phyloP scores from a whole-genome alignment of 2,113 vertebrate genomes.

The Carassius gibelio region DNA sequence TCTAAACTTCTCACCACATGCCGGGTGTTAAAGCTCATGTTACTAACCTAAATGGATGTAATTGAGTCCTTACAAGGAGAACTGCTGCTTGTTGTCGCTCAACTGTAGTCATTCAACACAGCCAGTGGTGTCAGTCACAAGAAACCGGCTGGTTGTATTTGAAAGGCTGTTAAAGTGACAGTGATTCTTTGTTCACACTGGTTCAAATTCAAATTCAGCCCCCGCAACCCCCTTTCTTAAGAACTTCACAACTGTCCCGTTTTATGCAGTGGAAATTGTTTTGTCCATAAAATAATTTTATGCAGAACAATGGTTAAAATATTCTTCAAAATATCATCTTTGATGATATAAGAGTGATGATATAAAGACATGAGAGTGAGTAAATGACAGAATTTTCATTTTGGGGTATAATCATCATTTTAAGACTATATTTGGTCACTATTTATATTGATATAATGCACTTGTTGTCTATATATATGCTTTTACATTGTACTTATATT shows the following conservation, averaged over 20 bases:
- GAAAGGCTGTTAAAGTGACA: neutral
- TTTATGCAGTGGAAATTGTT: neutral
- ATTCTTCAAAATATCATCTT: neutral
- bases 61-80: neutral
- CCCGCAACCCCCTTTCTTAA: neutral
- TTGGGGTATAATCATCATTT: neutral
- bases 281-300: neutral
- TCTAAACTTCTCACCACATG: conserved; percentile 15
- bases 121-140: conserved; percentile 13
- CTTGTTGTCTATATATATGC: too few species aligned
- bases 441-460: too few species aligned
- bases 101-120: conserved; percentile 23
- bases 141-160: neutral
- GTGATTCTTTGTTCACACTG: neutral
- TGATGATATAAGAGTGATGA: neutral
- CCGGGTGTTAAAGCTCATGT: conserved; percentile 1
- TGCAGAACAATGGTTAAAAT: neutral
- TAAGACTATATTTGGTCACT: neutral
- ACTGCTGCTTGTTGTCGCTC: conserved; percentile 10
- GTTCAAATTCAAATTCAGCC: neutral
- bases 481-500: too few species aligned
- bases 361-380: neutral
- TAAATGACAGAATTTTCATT: neutral
- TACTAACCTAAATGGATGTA: conserved; percentile 26
- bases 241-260: neutral